phyloP scores from a whole-genome alignment of 2,888 invertebrate species.

The Dasysyrphus albostriatus region DNA sequence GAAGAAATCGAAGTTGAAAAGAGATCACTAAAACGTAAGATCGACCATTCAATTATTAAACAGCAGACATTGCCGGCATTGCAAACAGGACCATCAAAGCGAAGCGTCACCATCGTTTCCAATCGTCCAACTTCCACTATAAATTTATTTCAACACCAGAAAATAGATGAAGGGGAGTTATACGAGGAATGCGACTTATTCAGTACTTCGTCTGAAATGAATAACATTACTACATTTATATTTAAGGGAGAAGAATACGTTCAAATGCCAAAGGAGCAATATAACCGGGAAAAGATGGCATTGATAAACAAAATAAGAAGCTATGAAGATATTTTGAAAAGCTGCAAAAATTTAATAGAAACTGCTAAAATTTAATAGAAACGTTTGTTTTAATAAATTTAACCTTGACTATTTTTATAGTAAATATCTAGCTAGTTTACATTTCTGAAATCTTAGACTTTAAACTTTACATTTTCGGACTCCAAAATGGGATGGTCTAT shows the following conservation, averaged over 20 bases:
- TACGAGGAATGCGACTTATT: conserved; percentile 1
- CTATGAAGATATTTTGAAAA: conserved; percentile 78
- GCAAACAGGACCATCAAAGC: conserved; percentile 9
- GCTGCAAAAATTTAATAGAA: conserved; percentile 75
- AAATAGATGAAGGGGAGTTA: neutral
- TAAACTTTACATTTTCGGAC: too few species aligned
- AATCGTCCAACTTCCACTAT: conserved; percentile 46
- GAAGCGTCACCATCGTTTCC: neutral
- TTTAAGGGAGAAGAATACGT: conserved; percentile 82
- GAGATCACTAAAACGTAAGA: conserved; percentile 38
- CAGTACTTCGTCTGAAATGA: conserved; percentile 70
- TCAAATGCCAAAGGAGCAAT: conserved; percentile 82
- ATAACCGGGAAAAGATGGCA: conserved; percentile 79
- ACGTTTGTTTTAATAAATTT: neutral
- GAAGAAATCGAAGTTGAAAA: conserved; percentile 5
- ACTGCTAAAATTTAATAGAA: conserved; percentile 26
- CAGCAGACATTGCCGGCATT: neutral
- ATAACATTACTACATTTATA: conserved; percentile 80
- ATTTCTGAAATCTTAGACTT: too few species aligned
- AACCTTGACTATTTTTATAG: neutral
- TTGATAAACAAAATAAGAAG: conserved; percentile 77
- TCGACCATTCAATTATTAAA: neutral
- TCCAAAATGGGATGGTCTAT: too few species aligned
- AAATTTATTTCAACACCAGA: neutral
- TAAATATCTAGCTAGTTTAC: too few species aligned